These are phyloP conservation scores for Drosophila putrida DNA, from an alignment of 2,888 invertebrate species.

Conservation along the genomic window DNA sequence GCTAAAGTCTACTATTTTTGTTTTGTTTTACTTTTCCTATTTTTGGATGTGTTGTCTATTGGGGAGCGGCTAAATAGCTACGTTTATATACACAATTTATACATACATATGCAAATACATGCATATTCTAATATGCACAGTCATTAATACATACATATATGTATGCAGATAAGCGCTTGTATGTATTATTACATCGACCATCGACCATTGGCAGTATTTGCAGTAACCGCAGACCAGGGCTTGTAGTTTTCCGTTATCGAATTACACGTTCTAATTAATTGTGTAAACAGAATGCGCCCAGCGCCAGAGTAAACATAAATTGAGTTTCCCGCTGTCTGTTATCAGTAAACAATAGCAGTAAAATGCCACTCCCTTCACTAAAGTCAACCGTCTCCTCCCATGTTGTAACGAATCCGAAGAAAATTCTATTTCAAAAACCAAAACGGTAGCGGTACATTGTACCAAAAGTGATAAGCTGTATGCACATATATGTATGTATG, in stretches of 20 bases:
- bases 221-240: constrained; percentile 32
- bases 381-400: too few relatives aligned
- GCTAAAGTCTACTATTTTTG: too few relatives aligned
- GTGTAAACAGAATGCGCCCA: constrained; percentile 47
- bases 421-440: too few relatives aligned
- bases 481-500: too few relatives aligned
- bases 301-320: constrained; percentile 20
- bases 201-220: constrained; percentile 16
- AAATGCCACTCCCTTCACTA: not conserved
- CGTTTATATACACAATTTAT: not conserved
- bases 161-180: too few relatives aligned
- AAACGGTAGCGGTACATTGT: too few relatives aligned
- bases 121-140: not conserved
- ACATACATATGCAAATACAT: not conserved
- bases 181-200: constrained; percentile 1
- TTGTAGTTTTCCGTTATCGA: constrained; percentile 14
- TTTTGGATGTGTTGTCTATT: not conserved
- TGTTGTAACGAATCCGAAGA: too few relatives aligned
- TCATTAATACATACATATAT: not conserved
- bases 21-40: too few relatives aligned
- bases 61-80: constrained; percentile 1
- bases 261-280: constrained; percentile 54
- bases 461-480: too few relatives aligned
- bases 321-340: constrained; percentile 13
- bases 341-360: constrained; percentile 26